phyloP scores from a whole-genome alignment of 2,797 vertebrate genomes.

The Ctenochaetus hawaiiensis region DNA sequence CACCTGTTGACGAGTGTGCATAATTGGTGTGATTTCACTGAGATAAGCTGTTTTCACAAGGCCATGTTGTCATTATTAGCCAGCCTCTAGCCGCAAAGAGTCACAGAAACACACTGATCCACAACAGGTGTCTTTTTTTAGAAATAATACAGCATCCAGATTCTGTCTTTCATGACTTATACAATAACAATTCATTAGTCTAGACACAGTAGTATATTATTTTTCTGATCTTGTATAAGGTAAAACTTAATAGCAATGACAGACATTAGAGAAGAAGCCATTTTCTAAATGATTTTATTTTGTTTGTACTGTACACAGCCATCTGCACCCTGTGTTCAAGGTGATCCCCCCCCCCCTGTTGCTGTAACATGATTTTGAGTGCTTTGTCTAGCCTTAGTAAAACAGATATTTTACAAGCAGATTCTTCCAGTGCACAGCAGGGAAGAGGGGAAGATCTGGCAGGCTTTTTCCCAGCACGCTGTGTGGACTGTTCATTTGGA shows the following conservation, averaged over 20 bases:
- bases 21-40: slow-evolving; percentile 17
- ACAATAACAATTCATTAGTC: not conserved
- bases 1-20: slow-evolving; percentile 9
- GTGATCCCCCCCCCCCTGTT: slow-evolving; percentile 41
- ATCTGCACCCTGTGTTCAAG: slow-evolving; percentile 22
- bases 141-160: not conserved
- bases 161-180: slow-evolving; percentile 4
- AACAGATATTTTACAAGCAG: slow-evolving; percentile 48
- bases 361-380: slow-evolving; percentile 49
- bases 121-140: not conserved
- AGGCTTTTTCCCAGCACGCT: slow-evolving; percentile 64
- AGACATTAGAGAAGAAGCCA: not conserved
- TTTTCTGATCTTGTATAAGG: not conserved
- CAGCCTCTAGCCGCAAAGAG: not conserved
- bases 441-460: slow-evolving; percentile 29
- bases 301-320: slow-evolving; percentile 1
- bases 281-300: slow-evolving; percentile 3
- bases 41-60: not conserved
- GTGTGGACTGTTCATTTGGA: slow-evolving; percentile 66
- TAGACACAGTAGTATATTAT: not conserved
- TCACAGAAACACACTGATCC: slow-evolving; percentile 21
- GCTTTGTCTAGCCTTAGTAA: slow-evolving; percentile 59
- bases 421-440: slow-evolving; percentile 48
- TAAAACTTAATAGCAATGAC: not conserved
- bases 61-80: not conserved